These are phyloP conservation scores for Poeciliopsis retropinna DNA, from an alignment of 2,113 vertebrate species.

Conservation along the genomic window DNA sequence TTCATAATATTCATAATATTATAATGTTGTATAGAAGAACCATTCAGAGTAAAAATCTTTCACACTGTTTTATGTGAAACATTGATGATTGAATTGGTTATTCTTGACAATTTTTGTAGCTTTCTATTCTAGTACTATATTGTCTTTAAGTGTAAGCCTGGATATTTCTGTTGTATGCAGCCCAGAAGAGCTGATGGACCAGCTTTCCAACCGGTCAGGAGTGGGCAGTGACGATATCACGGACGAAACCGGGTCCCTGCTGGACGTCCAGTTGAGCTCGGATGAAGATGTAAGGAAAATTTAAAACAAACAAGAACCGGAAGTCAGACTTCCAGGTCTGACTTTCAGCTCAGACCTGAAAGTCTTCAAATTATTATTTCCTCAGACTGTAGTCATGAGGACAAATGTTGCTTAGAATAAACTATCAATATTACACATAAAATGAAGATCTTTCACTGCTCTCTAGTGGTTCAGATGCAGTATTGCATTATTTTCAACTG, in stretches of 20 bases:
- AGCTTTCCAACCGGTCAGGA: conserved; percentile 46
- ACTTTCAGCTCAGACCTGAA: background rate
- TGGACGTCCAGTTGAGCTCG: conserved; percentile 54
- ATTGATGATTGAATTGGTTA: background rate
- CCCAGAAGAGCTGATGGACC: conserved; percentile 62
- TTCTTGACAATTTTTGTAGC: background rate
- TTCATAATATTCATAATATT: background rate
- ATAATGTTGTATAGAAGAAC: background rate
- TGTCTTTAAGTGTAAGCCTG: background rate
- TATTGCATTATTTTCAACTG: background rate
- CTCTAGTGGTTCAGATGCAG: conserved; percentile 29
- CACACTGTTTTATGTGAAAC: background rate
- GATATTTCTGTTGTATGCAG: conserved; percentile 6
- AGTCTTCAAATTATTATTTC: background rate
- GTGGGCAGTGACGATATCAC: conserved; percentile 59
- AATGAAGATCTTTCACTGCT: conserved; percentile 12
- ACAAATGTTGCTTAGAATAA: background rate
- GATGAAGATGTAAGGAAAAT: conserved; percentile 65
- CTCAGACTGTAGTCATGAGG: background rate
- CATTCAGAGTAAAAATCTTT: background rate
- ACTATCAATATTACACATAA: background rate
- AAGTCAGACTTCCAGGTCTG: too few relatives aligned
- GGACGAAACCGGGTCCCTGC: conserved; percentile 53
- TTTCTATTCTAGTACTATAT: background rate
- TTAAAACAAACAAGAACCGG: background rate